Evolutionary conservation across 2,888 invertebrate genomes (phyloP).

Genomic region (Choristoneura rosaceana): DNA sequence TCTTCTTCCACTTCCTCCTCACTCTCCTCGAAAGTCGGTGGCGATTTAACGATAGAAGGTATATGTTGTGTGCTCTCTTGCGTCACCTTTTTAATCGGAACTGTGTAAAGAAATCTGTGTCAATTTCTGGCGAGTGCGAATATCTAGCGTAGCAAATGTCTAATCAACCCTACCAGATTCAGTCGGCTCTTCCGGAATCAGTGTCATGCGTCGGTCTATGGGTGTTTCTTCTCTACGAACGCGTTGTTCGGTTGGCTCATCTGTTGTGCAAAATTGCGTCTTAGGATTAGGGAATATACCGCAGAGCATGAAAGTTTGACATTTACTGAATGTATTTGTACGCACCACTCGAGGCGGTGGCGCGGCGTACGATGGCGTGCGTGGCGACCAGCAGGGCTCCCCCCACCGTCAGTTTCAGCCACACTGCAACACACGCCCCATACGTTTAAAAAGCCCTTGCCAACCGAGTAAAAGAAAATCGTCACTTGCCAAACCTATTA

Average conservation of each 20-base stretch:
- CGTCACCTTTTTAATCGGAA: slow-evolving; percentile 49
- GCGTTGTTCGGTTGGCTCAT: slow-evolving; percentile 63
- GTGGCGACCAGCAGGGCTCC: slow-evolving; percentile 93
- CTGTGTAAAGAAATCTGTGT: slow-evolving; percentile 43
- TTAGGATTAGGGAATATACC: slow-evolving; percentile 48
- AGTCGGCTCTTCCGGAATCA: slow-evolving; percentile 65
- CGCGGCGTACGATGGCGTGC: slow-evolving; percentile 92
- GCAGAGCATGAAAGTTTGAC: slow-evolving; percentile 37
- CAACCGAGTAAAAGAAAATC: background rate
- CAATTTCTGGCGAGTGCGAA: slow-evolving; percentile 44
- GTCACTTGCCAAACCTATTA: too few species aligned
- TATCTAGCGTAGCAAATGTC: slow-evolving; percentile 42
- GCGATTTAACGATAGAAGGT: slow-evolving; percentile 52
- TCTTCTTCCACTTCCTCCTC: slow-evolving; percentile 63
- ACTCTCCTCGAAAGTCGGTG: slow-evolving; percentile 55
- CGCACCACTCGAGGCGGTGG: slow-evolving; percentile 88
- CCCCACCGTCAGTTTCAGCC: slow-evolving; percentile 94
- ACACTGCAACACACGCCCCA: slow-evolving; percentile 90
- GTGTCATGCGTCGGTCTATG: slow-evolving; percentile 76
- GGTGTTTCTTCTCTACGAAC: slow-evolving; percentile 68
- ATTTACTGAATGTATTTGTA: slow-evolving; percentile 58
- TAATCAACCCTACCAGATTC: slow-evolving; percentile 52
- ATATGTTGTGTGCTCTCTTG: slow-evolving; percentile 53
- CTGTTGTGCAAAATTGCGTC: slow-evolving; percentile 54
- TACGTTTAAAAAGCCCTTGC: slow-evolving; percentile 49